These are phyloP conservation scores for Hypothenemus hampei DNA, from an alignment of 1,140 invertebrate species.

Conservation along the genomic window DNA sequence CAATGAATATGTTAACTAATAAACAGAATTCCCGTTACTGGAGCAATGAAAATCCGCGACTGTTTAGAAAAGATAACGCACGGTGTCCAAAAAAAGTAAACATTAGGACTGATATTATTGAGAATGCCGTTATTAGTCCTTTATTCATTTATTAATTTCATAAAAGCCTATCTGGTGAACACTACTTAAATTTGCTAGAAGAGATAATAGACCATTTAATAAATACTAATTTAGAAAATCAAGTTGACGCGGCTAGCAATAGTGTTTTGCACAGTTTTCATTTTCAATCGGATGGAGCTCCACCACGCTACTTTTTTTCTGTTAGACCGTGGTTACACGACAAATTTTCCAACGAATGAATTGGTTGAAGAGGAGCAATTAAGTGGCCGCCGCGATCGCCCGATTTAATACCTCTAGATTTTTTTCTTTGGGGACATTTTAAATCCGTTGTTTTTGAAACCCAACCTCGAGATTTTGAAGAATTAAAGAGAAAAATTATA, in stretches of 20 bases:
- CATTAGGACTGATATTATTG: not conserved
- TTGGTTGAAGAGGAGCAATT: not conserved
- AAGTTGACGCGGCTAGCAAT: not conserved
- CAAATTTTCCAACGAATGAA: too few species aligned
- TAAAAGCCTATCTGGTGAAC: not conserved
- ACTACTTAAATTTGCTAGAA: not conserved
- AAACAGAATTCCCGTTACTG: too few species aligned
- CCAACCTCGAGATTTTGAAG: not conserved
- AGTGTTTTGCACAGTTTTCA: too few species aligned
- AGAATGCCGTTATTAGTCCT: too few species aligned
- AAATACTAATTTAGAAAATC: not conserved
- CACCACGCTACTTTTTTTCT: not conserved
- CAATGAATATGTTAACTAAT: too few species aligned
- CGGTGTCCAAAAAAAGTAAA: not conserved
- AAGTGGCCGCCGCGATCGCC: not conserved
- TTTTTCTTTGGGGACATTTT: not conserved
- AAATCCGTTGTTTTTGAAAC: not conserved
- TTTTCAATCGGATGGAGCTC: not conserved
- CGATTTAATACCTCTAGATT: not conserved
- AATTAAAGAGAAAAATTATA: not conserved
- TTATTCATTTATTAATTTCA: too few species aligned
- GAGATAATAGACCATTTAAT: not conserved
- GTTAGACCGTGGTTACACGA: not conserved
- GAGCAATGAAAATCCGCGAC: not conserved
- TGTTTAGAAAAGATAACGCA: not conserved